phyloP scores from a whole-genome alignment of 2,888 invertebrate species.

The Panopea generosa region DNA sequence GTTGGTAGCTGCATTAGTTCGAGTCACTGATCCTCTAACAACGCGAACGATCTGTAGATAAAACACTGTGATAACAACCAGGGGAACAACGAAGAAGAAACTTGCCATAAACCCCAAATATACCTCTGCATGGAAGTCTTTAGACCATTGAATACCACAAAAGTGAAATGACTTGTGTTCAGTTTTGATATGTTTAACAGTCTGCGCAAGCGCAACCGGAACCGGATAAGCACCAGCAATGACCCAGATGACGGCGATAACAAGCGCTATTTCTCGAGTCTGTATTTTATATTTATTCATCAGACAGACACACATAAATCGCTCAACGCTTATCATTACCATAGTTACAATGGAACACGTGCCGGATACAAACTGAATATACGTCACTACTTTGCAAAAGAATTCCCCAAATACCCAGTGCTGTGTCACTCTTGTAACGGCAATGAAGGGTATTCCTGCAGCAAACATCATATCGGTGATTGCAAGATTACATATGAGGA shows the following conservation, averaged over 20 bases:
- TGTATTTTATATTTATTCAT: constrained; percentile 54
- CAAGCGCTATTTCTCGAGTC: constrained; percentile 24
- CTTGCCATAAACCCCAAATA: constrained; percentile 63
- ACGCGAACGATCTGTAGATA: constrained; percentile 59
- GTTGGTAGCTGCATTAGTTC: constrained; percentile 23
- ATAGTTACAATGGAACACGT: constrained; percentile 67
- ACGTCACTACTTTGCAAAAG: constrained; percentile 67
- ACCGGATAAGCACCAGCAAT: constrained; percentile 60
- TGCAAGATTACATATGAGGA: constrained; percentile 66
- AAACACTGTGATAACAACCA: constrained; percentile 57
- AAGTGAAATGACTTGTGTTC: constrained; percentile 34
- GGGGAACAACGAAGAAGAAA: constrained; percentile 65
- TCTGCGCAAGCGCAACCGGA: constrained; percentile 65
- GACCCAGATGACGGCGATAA: constrained; percentile 57
- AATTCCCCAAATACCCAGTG: constrained; percentile 65
- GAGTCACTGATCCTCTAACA: constrained; percentile 47
- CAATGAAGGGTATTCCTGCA: constrained; percentile 65
- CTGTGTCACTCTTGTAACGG: constrained; percentile 56
- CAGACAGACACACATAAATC: constrained; percentile 61
- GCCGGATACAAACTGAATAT: constrained; percentile 66
- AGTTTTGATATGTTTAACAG: constrained; percentile 33
- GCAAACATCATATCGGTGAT: constrained; percentile 65
- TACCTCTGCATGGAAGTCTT: constrained; percentile 56
- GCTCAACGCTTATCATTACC: constrained; percentile 69
- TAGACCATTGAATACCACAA: constrained; percentile 65